phyloP scores from a whole-genome alignment of 2,113 vertebrate species.

The Ranitomeya variabilis region DNA sequence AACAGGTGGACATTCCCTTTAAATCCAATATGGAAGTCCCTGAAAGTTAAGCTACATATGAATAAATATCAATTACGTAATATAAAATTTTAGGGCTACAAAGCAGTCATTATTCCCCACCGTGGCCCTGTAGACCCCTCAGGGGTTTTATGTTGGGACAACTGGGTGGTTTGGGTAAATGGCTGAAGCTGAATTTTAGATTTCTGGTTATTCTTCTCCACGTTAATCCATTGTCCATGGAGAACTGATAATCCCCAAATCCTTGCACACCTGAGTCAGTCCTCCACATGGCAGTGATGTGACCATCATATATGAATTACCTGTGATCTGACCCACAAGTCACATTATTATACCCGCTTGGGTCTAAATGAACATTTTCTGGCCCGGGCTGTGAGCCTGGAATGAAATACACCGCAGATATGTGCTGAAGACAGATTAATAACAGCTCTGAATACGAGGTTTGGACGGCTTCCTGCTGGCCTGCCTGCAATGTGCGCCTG shows the following conservation, averaged over 20 bases:
- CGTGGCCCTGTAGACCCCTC: neutral
- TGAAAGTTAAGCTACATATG: no score
- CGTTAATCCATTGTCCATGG: neutral
- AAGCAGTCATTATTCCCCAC: neutral
- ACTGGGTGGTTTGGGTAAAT: neutral
- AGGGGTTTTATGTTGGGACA: neutral
- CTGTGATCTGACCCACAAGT: neutral
- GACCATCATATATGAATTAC: neutral
- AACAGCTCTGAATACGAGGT: constrained; percentile 31
- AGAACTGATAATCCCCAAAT: neutral
- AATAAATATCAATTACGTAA: no score
- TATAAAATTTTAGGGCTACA: no score
- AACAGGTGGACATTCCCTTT: no score
- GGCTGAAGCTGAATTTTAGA: neutral
- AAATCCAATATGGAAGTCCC: no score
- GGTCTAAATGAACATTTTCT: constrained; percentile 15
- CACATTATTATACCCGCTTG: neutral
- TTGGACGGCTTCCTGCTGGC: constrained; percentile 18
- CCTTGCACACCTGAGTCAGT: neutral
- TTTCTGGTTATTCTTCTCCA: neutral
- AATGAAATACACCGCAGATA: constrained; percentile 23
- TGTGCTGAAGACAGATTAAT: constrained; percentile 38
- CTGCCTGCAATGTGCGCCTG: neutral
- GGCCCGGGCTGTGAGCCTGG: neutral
- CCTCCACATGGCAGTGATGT: neutral